Evolutionary conservation across 1,140 invertebrate genomes (phyloP).

Genomic region (Sminthurinus signatus): DNA sequence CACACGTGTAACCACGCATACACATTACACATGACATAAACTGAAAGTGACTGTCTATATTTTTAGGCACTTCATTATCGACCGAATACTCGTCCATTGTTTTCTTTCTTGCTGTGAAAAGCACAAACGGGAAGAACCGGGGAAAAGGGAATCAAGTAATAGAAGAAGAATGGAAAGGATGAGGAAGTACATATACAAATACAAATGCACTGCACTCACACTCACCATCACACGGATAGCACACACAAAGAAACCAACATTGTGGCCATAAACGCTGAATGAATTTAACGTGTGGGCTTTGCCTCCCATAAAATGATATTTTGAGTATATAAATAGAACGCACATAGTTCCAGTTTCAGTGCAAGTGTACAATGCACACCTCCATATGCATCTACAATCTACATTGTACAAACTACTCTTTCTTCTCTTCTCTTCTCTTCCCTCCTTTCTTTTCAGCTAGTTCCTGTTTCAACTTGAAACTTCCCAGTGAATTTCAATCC

Average conservation of each 20-base stretch:
- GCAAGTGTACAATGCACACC: background rate
- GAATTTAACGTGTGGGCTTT: constrained; percentile 9
- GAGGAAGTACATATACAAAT: too few species aligned
- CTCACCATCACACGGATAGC: too few species aligned
- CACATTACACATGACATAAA: too few species aligned
- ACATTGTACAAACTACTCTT: background rate
- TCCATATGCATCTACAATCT: background rate
- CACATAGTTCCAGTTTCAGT: background rate
- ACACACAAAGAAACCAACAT: background rate
- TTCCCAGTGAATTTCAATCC: background rate
- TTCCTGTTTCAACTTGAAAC: background rate
- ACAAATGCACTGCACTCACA: too few species aligned
- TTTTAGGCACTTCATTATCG: constrained; percentile 7
- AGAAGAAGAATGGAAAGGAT: too few species aligned
- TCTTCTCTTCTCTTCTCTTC: background rate
- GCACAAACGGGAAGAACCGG: too few species aligned
- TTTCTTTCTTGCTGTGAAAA: too few species aligned
- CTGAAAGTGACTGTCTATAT: background rate
- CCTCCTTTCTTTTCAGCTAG: background rate
- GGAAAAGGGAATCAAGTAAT: too few species aligned
- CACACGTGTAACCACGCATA: too few species aligned
- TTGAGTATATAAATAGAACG: background rate
- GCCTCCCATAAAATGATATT: background rate
- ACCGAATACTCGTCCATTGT: background rate
- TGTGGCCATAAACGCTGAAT: constrained; percentile 13